phyloP scores from a whole-genome alignment of 2,113 vertebrate species.

The Gopherus flavomarginatus region DNA sequence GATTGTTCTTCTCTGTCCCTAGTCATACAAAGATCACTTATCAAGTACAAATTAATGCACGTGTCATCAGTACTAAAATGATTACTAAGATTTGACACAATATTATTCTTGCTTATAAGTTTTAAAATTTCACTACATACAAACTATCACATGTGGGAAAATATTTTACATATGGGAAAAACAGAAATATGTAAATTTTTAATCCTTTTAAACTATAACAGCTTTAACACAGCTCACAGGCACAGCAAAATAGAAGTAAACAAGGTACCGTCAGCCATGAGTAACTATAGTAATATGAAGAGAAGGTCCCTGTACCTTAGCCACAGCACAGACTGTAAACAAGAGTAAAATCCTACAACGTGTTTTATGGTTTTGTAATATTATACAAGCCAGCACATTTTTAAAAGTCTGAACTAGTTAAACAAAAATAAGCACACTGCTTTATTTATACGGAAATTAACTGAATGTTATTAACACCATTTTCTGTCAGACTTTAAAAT shows the following conservation, averaged over 20 bases:
- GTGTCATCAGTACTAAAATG: neutral
- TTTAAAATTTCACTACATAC: neutral
- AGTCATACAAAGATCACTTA: neutral
- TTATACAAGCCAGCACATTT: neutral
- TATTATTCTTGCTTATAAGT: neutral
- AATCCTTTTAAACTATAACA: neutral
- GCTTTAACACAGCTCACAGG: neutral
- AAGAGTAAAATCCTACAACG: neutral
- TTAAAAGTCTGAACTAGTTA: neutral
- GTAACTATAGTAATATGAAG: neutral
- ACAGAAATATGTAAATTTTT: neutral
- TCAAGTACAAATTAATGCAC: neutral
- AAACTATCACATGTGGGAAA: neutral
- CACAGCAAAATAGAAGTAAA: neutral
- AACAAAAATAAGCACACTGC: neutral
- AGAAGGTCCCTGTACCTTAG: neutral
- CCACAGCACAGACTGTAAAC: neutral
- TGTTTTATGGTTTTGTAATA: neutral
- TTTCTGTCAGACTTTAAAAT: neutral
- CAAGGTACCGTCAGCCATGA: fast-evolving
- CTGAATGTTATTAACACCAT: neutral
- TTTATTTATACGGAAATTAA: neutral
- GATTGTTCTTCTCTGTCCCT: neutral
- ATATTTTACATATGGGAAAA: neutral
- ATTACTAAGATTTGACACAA: neutral